Evolutionary conservation across 2,888 invertebrate species (phyloP).

Genomic region (Salpingus planirostris): DNA sequence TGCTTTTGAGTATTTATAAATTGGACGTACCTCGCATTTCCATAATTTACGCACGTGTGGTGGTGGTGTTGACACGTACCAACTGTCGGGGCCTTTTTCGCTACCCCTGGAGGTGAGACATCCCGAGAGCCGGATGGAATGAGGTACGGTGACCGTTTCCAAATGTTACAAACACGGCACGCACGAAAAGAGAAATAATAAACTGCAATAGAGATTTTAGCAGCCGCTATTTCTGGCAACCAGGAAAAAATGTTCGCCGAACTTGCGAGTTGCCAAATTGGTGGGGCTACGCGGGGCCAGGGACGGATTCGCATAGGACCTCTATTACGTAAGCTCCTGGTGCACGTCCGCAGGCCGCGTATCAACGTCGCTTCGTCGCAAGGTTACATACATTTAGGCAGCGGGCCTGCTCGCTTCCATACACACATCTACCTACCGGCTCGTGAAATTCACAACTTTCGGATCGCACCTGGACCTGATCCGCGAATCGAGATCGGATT

Average conservation of each 20-base stretch:
- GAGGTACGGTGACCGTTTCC: no score
- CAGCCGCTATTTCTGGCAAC: conserved; percentile 41
- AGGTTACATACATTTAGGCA: conserved; percentile 25
- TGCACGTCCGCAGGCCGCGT: conserved; percentile 33
- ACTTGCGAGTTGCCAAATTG: conserved; percentile 37
- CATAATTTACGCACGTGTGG: conserved; percentile 31
- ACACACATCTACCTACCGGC: no score
- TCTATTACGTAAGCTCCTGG: conserved; percentile 38
- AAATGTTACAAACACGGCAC: no score
- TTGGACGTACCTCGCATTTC: conserved; percentile 40
- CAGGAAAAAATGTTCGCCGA: conserved; percentile 40
- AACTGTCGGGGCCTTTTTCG: no score
- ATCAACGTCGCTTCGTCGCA: conserved; percentile 26
- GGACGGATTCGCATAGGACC: conserved; percentile 34
- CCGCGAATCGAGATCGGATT: no score
- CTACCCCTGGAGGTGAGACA: no score
- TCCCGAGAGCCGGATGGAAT: no score
- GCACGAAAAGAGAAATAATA: conserved; percentile 13
- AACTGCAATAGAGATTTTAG: conserved; percentile 30
- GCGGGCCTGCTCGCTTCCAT: no score
- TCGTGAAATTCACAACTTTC: conserved; percentile 8
- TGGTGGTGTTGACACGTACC: no score
- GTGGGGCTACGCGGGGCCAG: conserved; percentile 28
- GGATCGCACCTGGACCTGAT: conserved; percentile 5
- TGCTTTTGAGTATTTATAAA: no score